Conservation (phyloP, 2,888 invertebrate genomes). For the Drosophila nigritarsus region DNA sequence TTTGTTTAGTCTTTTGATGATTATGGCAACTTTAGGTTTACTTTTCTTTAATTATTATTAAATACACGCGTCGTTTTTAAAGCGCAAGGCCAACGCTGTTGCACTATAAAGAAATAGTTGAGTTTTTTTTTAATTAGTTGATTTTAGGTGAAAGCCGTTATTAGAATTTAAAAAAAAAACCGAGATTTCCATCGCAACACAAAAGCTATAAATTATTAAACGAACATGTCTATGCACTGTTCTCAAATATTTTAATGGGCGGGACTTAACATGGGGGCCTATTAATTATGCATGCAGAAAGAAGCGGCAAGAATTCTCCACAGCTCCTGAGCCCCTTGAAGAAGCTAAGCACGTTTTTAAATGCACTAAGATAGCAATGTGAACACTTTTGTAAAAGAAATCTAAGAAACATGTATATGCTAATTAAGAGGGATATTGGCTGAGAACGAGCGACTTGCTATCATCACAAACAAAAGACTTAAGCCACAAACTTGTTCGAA, state of each 20-base stretch:
- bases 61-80: slow-evolving; percentile 46
- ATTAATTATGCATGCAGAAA: slow-evolving; percentile 74
- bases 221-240: slow-evolving; percentile 46
- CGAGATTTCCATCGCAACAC: slow-evolving; percentile 26
- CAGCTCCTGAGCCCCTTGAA: slow-evolving; percentile 35
- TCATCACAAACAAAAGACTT: slow-evolving; percentile 53
- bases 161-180: neutral
- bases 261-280: slow-evolving; percentile 19
- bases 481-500: slow-evolving; percentile 55
- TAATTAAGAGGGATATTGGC: slow-evolving; percentile 56
- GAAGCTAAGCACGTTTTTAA: slow-evolving; percentile 64
- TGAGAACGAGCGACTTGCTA: slow-evolving; percentile 7
- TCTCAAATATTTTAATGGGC: slow-evolving; percentile 49
- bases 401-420: slow-evolving; percentile 68
- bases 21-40: slow-evolving; percentile 71
- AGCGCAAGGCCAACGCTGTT: slow-evolving; percentile 69
- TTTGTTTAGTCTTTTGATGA: slow-evolving; percentile 42
- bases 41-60: slow-evolving; percentile 41
- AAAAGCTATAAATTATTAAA: slow-evolving; percentile 40
- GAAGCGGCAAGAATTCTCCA: slow-evolving; percentile 46
- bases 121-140: slow-evolving; percentile 17
- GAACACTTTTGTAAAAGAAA: slow-evolving; percentile 54
- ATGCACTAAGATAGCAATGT: slow-evolving; percentile 52
- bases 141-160: slow-evolving; percentile 26
- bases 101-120: slow-evolving; percentile 59